Evolutionary conservation across 2,888 invertebrate species (phyloP), one percentile per base, ranked within the genome.

Genomic region (Lasioglossum calceatum): DNA sequence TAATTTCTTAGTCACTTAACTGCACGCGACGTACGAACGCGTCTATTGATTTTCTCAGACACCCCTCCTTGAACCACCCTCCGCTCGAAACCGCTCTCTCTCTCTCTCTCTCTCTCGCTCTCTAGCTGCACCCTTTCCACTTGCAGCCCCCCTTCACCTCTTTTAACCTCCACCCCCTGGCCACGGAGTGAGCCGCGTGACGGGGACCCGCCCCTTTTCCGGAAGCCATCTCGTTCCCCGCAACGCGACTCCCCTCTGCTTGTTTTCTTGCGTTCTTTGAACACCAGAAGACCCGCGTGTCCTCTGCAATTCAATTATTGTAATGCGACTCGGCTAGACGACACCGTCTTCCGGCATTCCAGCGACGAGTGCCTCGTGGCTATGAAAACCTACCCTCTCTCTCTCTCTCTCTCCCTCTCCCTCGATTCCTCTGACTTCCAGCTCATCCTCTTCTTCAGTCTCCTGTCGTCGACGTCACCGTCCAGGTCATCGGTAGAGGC

Each of bases 1-100:
- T 94, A 94, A 94, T 94, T 94, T 93, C 94, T 94, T 92, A 92
- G 93, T 94, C 94, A 94, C 94, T 94, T 94, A 94, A 93, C 93
- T 92, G 94, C 94, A 94, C 94, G 94, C 94, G 94, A 94, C 93
- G 92, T 91, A 91, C 88, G 92, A 94, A 94, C 93, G 93, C 91
- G 93, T 92, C 92, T 94, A 94, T 94, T 93, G 94, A 94, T 94
- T 94, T 94, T 93, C 93, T 90, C 89, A 90, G 91, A 90, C 91
- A 89, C 88, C 90, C 89, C 84, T 84, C 77, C 84, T 87, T 79
- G 70, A 88, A 86, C 82, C 50, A 82, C 81, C 83, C 84, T 83
- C 75, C 83, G 70, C 77, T 54, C 81, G 23, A 73, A 83, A 80
- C 82, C 85, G 36, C 27, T 61, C 61, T 61, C 64, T 32, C 61